Percentiles rank a stretch among this genome's conserved stretches.
phyloP scores from a whole-genome alignment of 2,113 vertebrate genomes.

The Paracanthobrama guichenoti region DNA sequence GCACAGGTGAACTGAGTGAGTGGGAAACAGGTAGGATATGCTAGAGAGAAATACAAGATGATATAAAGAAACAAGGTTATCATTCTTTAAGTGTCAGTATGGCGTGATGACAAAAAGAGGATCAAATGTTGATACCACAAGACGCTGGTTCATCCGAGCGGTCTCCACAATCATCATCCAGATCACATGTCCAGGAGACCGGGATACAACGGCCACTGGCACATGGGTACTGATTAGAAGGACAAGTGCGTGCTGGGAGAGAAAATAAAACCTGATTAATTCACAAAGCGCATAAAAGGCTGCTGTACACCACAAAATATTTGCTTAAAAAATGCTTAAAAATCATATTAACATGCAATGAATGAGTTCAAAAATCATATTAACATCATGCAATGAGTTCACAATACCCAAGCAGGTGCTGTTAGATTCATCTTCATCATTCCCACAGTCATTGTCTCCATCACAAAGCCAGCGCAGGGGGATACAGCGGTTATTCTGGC shows the following conservation, averaged over 20 bases:
- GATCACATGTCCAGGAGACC: constrained; percentile 92
- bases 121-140: constrained; percentile 77
- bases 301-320: background rate
- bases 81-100: background rate
- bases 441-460: constrained; percentile 85
- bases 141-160: constrained; percentile 92
- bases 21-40: constrained; percentile 96
- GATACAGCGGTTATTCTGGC: constrained; percentile 88
- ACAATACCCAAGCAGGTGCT: constrained; percentile 83
- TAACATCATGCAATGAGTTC: too few species aligned
- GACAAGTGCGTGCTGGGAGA: constrained; percentile 89
- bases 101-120: background rate
- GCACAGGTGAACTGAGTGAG: constrained; percentile 96
- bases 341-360: background rate
- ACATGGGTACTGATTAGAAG: constrained; percentile 94
- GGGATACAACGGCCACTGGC: constrained; percentile 95
- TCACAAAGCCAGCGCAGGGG: constrained; percentile 89
- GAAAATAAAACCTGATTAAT: background rate
- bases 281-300: background rate
- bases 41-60: constrained; percentile 62
- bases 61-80: background rate
- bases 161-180: constrained; percentile 96
- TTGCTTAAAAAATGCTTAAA: background rate
- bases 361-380: too few species aligned
- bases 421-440: constrained; percentile 85